phyloP scores from a whole-genome alignment of 2,113 vertebrate species.

The Lepisosteus osseus region DNA sequence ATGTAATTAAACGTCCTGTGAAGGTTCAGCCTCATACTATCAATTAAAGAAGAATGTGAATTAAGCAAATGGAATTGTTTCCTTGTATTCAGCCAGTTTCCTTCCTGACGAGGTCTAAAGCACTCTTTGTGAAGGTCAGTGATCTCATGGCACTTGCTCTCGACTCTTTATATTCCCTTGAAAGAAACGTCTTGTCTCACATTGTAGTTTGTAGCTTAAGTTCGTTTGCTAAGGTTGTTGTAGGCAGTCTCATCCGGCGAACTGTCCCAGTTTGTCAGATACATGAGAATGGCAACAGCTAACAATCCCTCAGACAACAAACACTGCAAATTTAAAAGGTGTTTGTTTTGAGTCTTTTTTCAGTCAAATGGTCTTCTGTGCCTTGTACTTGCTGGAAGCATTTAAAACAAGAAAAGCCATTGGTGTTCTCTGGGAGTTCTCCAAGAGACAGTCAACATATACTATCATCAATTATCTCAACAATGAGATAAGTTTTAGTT shows the following conservation, averaged over 20 bases:
- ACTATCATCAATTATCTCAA: slow-evolving; percentile 33
- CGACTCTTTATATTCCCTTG: slow-evolving; percentile 20
- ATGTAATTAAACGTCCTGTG: not conserved
- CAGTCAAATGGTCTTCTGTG: slow-evolving; percentile 8
- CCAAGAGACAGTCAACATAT: slow-evolving; percentile 38
- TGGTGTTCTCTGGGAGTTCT: slow-evolving; percentile 26
- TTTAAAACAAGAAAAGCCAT: slow-evolving; percentile 25
- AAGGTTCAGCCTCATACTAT: not conserved
- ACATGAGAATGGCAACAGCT: slow-evolving; percentile 11
- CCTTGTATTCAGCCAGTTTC: not conserved
- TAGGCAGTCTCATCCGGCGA: slow-evolving; percentile 23
- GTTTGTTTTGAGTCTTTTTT: slow-evolving; percentile 13
- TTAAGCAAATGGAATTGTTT: not conserved
- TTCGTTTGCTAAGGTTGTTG: slow-evolving; percentile 33
- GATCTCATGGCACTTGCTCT: slow-evolving; percentile 38
- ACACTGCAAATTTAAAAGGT: slow-evolving; percentile 10
- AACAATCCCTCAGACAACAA: slow-evolving; percentile 6
- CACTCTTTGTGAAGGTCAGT: slow-evolving; percentile 35
- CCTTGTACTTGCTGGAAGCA: slow-evolving; percentile 20
- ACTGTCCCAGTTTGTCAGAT: slow-evolving; percentile 28
- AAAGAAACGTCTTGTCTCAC: slow-evolving; percentile 43
- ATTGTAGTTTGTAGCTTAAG: slow-evolving; percentile 33
- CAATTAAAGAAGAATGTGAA: not conserved
- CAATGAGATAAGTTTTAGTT: slow-evolving; percentile 34
- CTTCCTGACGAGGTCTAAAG: not conserved